These are phyloP conservation scores for Heterochromis multidens DNA, from an alignment of 2,113 vertebrate genomes.

Conservation along the genomic window DNA sequence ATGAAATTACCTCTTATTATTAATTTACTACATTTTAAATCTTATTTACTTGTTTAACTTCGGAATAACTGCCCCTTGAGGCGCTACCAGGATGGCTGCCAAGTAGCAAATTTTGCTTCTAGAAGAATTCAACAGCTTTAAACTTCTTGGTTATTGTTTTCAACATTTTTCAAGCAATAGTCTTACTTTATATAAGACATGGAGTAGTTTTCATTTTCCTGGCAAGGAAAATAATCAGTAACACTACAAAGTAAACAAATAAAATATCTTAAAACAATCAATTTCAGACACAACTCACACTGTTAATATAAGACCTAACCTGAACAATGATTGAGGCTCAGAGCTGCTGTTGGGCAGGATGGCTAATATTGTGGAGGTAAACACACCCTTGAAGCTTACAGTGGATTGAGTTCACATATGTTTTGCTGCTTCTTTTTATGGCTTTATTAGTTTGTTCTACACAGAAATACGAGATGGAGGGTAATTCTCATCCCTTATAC, in stretches of 20 bases:
- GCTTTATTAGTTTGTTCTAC: neutral
- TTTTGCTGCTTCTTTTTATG: neutral
- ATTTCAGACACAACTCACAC: neutral
- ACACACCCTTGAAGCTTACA: neutral
- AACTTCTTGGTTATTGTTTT: too few relatives aligned
- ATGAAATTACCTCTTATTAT: neutral
- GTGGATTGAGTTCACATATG: neutral
- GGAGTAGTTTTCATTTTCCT: neutral
- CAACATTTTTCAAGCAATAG: neutral
- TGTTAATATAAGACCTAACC: neutral
- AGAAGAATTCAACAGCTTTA: too few relatives aligned
- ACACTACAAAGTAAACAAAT: neutral
- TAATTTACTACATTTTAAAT: neutral
- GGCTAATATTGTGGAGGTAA: neutral
- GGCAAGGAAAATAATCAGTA: neutral
- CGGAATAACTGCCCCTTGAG: neutral
- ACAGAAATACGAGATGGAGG: neutral
- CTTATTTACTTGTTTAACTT: neutral
- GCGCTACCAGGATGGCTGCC: too few relatives aligned
- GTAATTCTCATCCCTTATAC: neutral
- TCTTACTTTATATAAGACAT: neutral
- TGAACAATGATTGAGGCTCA: neutral
- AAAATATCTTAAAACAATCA: neutral
- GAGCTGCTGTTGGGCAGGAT: neutral
- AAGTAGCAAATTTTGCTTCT: neutral